Base-by-base conservation (phyloP, 2,888 invertebrate species). In the Heliconius ismenius region DNA sequence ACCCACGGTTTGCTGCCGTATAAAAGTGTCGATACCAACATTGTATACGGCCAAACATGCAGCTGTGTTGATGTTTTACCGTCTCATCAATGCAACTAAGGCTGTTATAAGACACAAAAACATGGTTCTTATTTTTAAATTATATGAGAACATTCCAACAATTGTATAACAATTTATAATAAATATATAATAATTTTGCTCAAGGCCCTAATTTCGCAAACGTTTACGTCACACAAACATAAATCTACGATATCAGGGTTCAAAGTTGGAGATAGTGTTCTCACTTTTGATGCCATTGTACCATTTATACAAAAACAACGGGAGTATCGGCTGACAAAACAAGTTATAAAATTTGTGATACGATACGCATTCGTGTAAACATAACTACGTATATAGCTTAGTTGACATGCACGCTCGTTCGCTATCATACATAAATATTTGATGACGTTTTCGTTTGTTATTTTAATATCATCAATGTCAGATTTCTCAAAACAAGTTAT, bases 211-310 rank as follows among this genome's bases (percentile, higher is more conserved):
- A 78, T 78, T 79, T 76, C 67, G 63, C 69, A 64, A 76, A 58
- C 69, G 21, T 73, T 78, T 67, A 79, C 77, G 79, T 81, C 81
- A 80, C 72, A 24, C 43, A 60, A 64, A 39, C 69, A 75, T 80
- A 79, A 77, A 81, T 78, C 70, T 75, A 24, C 74, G 69, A 79
- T 82, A 82, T 81, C 82, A 72, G 28, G 78, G 82, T 79, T 81
- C 81, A 81, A 80, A 82, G 81, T 80, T 81, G 78, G 76, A 74
- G 81, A 81, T 81, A 81, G 78, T 58, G 73, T 76, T 70, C 75
- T 78, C 72, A 78, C 79, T 76, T 74, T 76, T 78, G 77, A 79
- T 79, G 79, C 76, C 77, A 79, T 78, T 80, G 81, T 77, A 78
- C 77, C 74, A 75, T 65, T 76, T 79, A 74, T 76, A 77, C 76